Base-by-base conservation (phyloP, 2,888 invertebrate genomes). In the Xestia sexstrigata region DNA sequence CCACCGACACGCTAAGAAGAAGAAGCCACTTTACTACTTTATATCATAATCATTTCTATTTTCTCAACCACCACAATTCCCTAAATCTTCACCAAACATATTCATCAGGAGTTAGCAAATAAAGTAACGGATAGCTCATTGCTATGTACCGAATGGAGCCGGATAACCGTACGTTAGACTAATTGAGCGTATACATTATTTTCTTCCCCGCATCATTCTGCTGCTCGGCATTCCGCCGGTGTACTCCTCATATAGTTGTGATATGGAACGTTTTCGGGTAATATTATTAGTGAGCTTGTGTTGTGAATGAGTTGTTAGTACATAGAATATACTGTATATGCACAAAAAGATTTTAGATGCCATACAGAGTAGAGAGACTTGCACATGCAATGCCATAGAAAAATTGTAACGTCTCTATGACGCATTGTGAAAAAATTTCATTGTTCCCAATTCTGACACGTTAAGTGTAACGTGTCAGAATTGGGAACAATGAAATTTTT, bases 81-180 rank as follows among this genome's bases (percentile, higher is more conserved):
- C 35, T 30, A 55, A 70, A 67, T 79, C 67, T 68, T 52, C 35
- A n/a, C 52, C 58, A 60, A 77, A 81, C 74, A 81, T 73, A 85
- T 80, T 80, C 77, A 70, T 81, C 76, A 71, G 68, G 78, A 79
- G 52, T 79, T 42, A 39, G 77, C 79, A 79, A 87, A 81, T 79
- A 74, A 83, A 83, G 73, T 75, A 63, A 49, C 73, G 45, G 67
- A 63, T 55, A 78, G 26, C 86, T 89, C 85, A 89, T 89, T 87
- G 78, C 79, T 89, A 89, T 89, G 87, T 81, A 77, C 79, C 76
- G 58, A 66, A 71, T 63, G 79, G 77, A 55, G 49, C 70, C 62
- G 74, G 79, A 74, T 88, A 86, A 87, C 87, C 82, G 86, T 80
- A 84, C 83, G 88, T 89, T 89, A 89, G 70, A 89, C 87, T 89